Evolutionary conservation across 1,140 invertebrate species (phyloP).

Genomic region (Temnothorax nylanderi): DNA sequence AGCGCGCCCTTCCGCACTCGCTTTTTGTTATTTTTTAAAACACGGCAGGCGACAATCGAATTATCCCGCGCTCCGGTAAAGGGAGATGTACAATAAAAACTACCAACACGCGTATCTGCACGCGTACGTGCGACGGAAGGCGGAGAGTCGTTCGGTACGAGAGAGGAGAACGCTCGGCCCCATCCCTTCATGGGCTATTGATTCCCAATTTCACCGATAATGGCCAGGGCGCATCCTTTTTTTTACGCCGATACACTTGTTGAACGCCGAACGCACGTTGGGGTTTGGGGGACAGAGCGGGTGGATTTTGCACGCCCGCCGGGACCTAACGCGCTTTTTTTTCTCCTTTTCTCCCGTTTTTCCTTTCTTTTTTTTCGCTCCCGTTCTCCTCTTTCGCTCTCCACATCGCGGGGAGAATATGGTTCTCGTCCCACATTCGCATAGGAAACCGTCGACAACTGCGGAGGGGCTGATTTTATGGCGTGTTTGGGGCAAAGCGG

Average conservation of each 20-base stretch:
- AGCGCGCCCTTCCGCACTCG: background rate
- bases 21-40: slow-evolving; percentile 59
- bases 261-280: slow-evolving; percentile 76
- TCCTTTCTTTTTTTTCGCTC: slow-evolving; percentile 71
- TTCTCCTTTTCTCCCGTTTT: slow-evolving; percentile 68
- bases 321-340: slow-evolving; percentile 75
- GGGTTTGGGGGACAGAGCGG: slow-evolving; percentile 48
- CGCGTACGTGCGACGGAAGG: slow-evolving; percentile 54
- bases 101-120: slow-evolving; percentile 20
- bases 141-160: slow-evolving; percentile 61
- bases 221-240: slow-evolving; percentile 76
- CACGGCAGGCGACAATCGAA: slow-evolving; percentile 71
- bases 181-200: slow-evolving; percentile 82
- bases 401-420: slow-evolving; percentile 72
- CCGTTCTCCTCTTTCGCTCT: slow-evolving; percentile 55
- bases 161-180: slow-evolving; percentile 59
- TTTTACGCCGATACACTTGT: slow-evolving; percentile 84
- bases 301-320: slow-evolving; percentile 75
- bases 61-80: slow-evolving; percentile 60
- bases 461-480: slow-evolving; percentile 79
- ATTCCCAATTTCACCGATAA: slow-evolving; percentile 84
- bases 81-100: slow-evolving; percentile 37
- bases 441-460: slow-evolving; percentile 77
- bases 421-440: slow-evolving; percentile 80
- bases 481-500: slow-evolving; percentile 77